These are phyloP conservation scores for Pluvianellus socialis DNA, from an alignment of 2,113 vertebrate species.

Conservation along the genomic window DNA sequence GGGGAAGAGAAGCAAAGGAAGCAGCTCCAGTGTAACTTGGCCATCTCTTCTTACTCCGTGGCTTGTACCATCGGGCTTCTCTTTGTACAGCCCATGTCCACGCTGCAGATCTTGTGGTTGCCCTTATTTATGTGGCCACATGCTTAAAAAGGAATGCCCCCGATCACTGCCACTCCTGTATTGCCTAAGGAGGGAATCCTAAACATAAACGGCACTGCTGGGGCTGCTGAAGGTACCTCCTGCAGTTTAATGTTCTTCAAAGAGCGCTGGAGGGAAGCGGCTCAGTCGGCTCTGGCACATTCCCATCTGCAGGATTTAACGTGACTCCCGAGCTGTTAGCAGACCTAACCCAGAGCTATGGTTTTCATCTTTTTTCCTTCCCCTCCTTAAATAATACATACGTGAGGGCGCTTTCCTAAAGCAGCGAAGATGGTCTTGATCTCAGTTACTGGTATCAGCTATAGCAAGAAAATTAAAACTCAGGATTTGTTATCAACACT, in stretches of 20 bases:
- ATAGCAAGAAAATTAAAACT: conserved; percentile 10
- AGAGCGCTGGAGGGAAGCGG: not conserved
- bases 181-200: not conserved
- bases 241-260: not conserved
- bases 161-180: fast-evolving
- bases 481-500: conserved; percentile 5
- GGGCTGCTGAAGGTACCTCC: not conserved
- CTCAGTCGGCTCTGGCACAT: not conserved
- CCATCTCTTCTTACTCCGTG: fast-evolving
- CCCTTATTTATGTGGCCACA: fast-evolving
- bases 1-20: not conserved
- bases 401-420: not conserved
- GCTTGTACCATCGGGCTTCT: fast-evolving
- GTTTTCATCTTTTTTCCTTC: not conserved
- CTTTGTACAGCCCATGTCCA: not conserved
- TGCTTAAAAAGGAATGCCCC: not conserved
- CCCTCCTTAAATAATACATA: not conserved
- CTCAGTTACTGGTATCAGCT: not conserved
- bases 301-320: not conserved
- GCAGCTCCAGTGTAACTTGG: not conserved
- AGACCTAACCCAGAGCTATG: not conserved
- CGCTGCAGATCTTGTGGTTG: fast-evolving
- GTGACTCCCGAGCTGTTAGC: not conserved
- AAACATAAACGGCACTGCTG: fast-evolving
- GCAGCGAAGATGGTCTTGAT: not conserved